Percentiles rank a stretch among this genome's conserved stretches.
These are phyloP conservation scores for Halocaridina rubra DNA, from an alignment of 2,888 invertebrate species.

Conservation along the genomic window DNA sequence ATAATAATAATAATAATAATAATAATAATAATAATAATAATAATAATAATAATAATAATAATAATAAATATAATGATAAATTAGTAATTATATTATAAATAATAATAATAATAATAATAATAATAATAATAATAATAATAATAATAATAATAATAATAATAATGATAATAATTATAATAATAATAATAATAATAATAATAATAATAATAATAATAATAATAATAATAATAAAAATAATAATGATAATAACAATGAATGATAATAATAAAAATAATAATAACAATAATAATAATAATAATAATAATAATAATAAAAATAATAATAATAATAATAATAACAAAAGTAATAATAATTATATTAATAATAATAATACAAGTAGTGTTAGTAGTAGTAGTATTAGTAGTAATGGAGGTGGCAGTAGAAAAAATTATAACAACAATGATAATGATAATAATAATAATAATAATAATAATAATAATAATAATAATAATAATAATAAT, in stretches of 20 bases:
- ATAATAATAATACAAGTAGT: background rate
- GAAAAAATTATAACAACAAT: too few species aligned
- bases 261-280: background rate
- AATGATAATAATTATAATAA: background rate
- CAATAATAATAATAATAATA: background rate
- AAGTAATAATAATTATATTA: background rate
- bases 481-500: too few species aligned
- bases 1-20: too few species aligned
- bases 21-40: too few species aligned
- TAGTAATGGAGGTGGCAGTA: too few species aligned
- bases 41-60: too few species aligned
- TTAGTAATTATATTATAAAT: too few species aligned
- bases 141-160: background rate
- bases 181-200: background rate
- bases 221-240: background rate
- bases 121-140: background rate
- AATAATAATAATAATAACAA: background rate
- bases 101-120: too few species aligned
- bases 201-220: background rate
- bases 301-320: background rate
- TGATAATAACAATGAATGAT: background rate
- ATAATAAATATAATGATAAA: too few species aligned
- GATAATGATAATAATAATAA: too few species aligned
- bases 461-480: too few species aligned
- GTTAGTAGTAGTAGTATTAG: background rate